These are phyloP conservation scores for Charanyca ferruginea DNA, from an alignment of 2,888 invertebrate species.

Conservation along the genomic window DNA sequence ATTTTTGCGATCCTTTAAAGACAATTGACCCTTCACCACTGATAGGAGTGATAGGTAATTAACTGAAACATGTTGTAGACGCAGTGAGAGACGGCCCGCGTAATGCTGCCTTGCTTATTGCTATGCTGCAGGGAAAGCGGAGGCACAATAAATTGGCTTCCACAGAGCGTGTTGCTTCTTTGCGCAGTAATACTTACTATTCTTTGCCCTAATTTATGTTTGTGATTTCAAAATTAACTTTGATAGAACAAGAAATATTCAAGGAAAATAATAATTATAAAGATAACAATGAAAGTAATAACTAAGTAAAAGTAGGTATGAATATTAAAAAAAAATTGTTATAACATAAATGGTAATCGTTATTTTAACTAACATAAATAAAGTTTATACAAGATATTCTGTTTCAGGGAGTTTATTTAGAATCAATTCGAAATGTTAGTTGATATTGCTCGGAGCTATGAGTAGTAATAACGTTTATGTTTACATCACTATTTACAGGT, in stretches of 20 bases:
- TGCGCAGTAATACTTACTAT: too few relatives aligned
- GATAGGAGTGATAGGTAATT: too few relatives aligned
- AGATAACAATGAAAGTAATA: neutral
- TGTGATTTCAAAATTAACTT: neutral
- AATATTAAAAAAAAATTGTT: too few relatives aligned
- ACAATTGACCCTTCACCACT: too few relatives aligned
- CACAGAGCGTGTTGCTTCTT: too few relatives aligned
- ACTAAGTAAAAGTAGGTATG: constrained; percentile 9
- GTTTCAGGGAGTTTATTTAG: constrained; percentile 1
- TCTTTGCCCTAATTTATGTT: too few relatives aligned
- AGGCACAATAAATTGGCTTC: too few relatives aligned
- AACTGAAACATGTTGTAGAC: too few relatives aligned
- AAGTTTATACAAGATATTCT: constrained; percentile 23
- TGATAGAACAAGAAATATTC: neutral
- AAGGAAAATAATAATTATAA: neutral
- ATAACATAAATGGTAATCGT: constrained; percentile 19
- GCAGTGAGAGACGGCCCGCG: too few relatives aligned
- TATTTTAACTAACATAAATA: constrained; percentile 34
- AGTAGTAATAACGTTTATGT: constrained; percentile 22
- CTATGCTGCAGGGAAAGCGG: too few relatives aligned
- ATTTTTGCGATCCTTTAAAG: too few relatives aligned
- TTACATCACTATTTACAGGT: constrained; percentile 19
- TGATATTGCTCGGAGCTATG: constrained; percentile 13
- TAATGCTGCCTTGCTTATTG: too few relatives aligned
- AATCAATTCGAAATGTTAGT: constrained; percentile 26